Percentiles rank a stretch among this genome's conserved stretches.
Conservation (phyloP, 1,140 invertebrate species). For the Cherax quadricarinatus region DNA sequence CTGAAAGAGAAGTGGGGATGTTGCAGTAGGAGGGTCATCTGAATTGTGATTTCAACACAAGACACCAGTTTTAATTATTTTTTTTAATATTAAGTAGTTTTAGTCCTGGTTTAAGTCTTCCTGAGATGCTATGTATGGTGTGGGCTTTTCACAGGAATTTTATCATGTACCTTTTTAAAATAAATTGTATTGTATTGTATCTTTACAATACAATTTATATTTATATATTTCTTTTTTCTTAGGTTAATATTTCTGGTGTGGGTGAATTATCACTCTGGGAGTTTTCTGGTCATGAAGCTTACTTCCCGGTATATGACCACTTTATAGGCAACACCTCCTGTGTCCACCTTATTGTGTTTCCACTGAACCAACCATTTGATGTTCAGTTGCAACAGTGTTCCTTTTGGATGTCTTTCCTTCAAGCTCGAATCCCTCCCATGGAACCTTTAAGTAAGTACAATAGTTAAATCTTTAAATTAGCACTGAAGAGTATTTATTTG, state of each 20-base stretch:
- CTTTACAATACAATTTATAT: no score
- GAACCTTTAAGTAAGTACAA: conserved; percentile 82
- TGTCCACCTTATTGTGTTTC: conserved; percentile 86
- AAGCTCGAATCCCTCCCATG: conserved; percentile 83
- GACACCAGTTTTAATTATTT: no score
- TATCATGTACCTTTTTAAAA: no score
- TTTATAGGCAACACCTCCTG: conserved; percentile 84
- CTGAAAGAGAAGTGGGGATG: no score
- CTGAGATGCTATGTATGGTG: no score
- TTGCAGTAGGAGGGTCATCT: no score
- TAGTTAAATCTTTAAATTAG: neutral
- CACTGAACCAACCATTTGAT: conserved; percentile 83
- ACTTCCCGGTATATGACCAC: conserved; percentile 87
- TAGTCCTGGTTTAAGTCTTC: no score
- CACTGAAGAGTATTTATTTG: neutral
- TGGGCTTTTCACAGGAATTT: no score
- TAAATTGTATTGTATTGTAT: no score
- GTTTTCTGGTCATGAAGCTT: conserved; percentile 89
- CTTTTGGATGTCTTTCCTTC: conserved; percentile 90
- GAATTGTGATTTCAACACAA: no score
- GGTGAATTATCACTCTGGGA: conserved; percentile 88
- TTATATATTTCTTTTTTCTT: conserved; percentile 70
- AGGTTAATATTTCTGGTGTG: conserved; percentile 79
- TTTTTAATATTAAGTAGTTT: no score
- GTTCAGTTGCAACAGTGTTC: conserved; percentile 85